Conservation (phyloP, 2,113 vertebrate species). For the Dendrocopos noguchii region DNA sequence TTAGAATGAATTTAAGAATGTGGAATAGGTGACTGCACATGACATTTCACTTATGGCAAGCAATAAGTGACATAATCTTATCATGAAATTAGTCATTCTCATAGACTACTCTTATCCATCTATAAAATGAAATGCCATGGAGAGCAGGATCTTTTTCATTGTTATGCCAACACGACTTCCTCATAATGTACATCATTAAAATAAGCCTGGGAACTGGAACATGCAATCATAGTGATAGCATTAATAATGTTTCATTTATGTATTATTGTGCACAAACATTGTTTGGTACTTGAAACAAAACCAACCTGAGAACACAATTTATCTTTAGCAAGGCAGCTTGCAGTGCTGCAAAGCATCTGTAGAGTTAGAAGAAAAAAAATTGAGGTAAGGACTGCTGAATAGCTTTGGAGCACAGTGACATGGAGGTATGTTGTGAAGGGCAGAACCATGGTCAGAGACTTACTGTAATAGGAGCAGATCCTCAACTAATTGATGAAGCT, state of each 20-base stretch:
- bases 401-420: neutral
- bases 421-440: neutral
- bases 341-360: neutral
- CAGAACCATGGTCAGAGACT: neutral
- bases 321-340: neutral
- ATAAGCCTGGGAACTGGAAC: conserved; percentile 36
- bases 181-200: conserved; percentile 47
- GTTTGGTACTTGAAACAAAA: conserved; percentile 11
- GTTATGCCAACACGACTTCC: conserved; percentile 29
- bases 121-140: conserved; percentile 19
- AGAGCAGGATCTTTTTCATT: neutral
- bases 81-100: conserved; percentile 36
- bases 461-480: neutral
- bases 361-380: neutral
- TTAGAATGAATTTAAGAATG: conserved; percentile 42
- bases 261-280: neutral
- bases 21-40: neutral
- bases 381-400: neutral
- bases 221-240: neutral
- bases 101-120: neutral
- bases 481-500: rapidly evolving
- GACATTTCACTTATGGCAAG: conserved; percentile 49
- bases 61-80: conserved; percentile 39
- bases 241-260: conserved; percentile 59
- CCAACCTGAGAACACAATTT: conserved; percentile 20